Evolutionary conservation across 1,140 invertebrate genomes (phyloP), one percentile per base, ranked within the genome.

Genomic region (Ips typographus): DNA sequence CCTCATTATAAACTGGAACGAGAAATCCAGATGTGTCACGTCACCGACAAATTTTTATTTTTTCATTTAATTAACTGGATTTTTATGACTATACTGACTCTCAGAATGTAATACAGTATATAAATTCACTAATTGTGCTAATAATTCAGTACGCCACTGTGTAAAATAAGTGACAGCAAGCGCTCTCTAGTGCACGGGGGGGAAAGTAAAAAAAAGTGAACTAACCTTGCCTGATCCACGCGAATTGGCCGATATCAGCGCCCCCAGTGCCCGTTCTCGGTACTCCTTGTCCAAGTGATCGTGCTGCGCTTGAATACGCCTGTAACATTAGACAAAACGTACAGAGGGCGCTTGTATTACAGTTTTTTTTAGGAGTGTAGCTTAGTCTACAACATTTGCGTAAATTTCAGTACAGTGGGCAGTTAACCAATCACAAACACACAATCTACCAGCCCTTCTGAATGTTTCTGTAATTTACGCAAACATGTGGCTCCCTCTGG

Each of bases 271-370:
- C 72, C 89, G 86, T 71, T 86, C 84, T 62, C 85, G 82, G 74
- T 90, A 90, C 74, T 90, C 89, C 72, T 88, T 86, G 75, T 90
- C 88, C 75, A 90, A 82, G 69, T 90, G 88, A 71, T 89, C 86
- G 76, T 89, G 88, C 75, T 90, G 89, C 38, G 85, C 84, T 79
- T 90, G 89, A 74, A 91, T 90, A 77, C 88, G 86, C 67, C 89
- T 91, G 81, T 7, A 84, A 82, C 70, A 74, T 3, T 72, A 74
- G 68, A 73, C 65, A 68, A 5, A 68, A 49, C 4, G 70, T 53
- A 56, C 37, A 65, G 71, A 68, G 61, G 71, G 67, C 64, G 38
- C 39, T 37, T 2, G 37, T 22, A 8, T 55, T n/a, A 37, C 3
- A 55, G 2, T 55, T 55, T 55, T 8, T 55, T 22, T 55, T 2